Evolutionary conservation across 2,888 invertebrate genomes (phyloP), one percentile per base, ranked within the genome.

Genomic region (Philhelius pedissequus): DNA sequence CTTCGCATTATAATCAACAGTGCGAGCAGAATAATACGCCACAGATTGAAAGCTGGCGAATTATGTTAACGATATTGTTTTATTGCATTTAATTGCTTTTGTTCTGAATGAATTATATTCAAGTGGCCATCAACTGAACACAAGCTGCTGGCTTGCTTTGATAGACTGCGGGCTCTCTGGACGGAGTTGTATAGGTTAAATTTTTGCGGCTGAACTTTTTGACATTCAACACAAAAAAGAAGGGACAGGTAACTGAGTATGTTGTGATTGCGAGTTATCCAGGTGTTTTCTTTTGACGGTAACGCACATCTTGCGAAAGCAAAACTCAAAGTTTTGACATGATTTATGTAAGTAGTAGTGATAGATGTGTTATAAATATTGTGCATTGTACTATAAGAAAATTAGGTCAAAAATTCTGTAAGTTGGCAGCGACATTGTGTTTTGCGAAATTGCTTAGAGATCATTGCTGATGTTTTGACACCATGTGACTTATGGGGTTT

Each of bases 1-100:
- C 75, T 84, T 84, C 80, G 68, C 66, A 71, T 84, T 75, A 76
- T 80, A 80, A 76, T 84, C 80, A 84, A 84, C 75, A 84, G 75
- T 76, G 76, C 75, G 80, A 80, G 66, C 70, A 60, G 45, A 78
- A 84, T 64, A 64, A 52, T 71, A 32, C 66, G 35, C 80, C 84
- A 71, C 84, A 84, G 84, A 84, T 80, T 84, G 80, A 80, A 84
- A 75, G 80, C 80, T 84, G 83, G 80, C 75, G 76, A 84, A 84
- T 80, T 80, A 60, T 71, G 80, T 75, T 84, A 84, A 84, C 75
- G 76, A 58, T 84, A 79, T 83, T 83, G 79, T 83, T 83, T 83
- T 79, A 83, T 83, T 69, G 83, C 66, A 66, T 52, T 79, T 83
- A 83, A 83, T 79, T 79, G 83, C 64, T 79, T 83, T 83, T 83